Evolutionary conservation across 2,888 invertebrate genomes (phyloP), one percentile per base, ranked within the genome.

Genomic region (Cephus nigrinus): DNA sequence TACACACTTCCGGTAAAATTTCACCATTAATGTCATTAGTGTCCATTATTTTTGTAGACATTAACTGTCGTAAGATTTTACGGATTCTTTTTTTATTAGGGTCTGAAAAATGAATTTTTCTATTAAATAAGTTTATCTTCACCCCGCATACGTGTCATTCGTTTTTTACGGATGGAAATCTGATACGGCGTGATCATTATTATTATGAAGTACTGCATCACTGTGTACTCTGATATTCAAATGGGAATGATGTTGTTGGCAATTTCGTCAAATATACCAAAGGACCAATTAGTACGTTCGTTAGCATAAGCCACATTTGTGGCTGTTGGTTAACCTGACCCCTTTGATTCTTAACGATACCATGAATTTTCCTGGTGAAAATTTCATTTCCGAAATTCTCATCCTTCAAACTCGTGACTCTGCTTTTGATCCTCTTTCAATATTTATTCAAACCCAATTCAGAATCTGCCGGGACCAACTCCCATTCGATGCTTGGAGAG

Each of bases 211-310:
- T 55, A 5, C 5, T 0, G 40, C 23, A 23, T 23, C 15, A 23
- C 9, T 0, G 4, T 55, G 40, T 15, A 23, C 2, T 9, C 40
- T 2, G 23, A 55, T 55, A 55, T 55, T 55, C 9, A 80, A 79
- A 80, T 82, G 81, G 80, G 82, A 86, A 85, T 83, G 80, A 81
- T 82, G 84, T 85, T 83, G 86, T 79, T 82, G 82, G 82, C 81
- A 84, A 84, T 86, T 86, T 86, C 84, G 85, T 85, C 83, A 15
- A 23, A 55, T 55, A 80, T 76, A 82, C 82, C 83, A 83, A 86
- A 85, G 85, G 84, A 84, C 83, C 83, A 84, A 87, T 86, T 84
- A 82, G 80, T 75, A 35, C 76, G 76, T 68, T 36, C 69, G 74
- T 71, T 73, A 68, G 69, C 77, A 75, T 80, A 69, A 74, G 72